Conservation (phyloP, 2,888 invertebrate species). For the Leptarthrus brevirostris region DNA sequence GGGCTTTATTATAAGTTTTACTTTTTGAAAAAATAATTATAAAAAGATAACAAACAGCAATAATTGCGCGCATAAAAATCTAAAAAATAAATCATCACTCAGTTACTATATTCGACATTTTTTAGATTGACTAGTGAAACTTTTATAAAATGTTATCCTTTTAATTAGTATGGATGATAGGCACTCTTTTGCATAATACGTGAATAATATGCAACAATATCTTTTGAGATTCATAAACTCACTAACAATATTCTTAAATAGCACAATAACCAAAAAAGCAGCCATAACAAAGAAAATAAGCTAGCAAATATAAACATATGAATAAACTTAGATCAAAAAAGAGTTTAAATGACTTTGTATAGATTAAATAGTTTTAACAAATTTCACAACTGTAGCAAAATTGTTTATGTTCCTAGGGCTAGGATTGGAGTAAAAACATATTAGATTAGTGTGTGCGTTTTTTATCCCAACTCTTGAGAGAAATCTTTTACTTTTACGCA, state of each 20-base stretch:
- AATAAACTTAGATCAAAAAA: neutral
- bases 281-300: slow-evolving; percentile 20
- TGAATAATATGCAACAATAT: slow-evolving; percentile 27
- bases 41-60: slow-evolving; percentile 40
- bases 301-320: slow-evolving; percentile 19
- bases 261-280: slow-evolving; percentile 9
- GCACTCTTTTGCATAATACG: slow-evolving; percentile 44
- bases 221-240: slow-evolving; percentile 4
- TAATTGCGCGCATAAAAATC: slow-evolving; percentile 47
- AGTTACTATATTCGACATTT: slow-evolving; percentile 43
- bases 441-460: slow-evolving; percentile 37
- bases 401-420: neutral
- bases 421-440: slow-evolving; percentile 17
- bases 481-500: slow-evolving; percentile 56
- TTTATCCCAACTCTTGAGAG: neutral
- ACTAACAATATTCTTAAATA: slow-evolving; percentile 1
- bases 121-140: slow-evolving; percentile 40
- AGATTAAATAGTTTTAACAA: neutral
- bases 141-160: slow-evolving; percentile 22
- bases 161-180: slow-evolving; percentile 41
- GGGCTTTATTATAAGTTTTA: slow-evolving; percentile 26
- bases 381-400: neutral
- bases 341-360: neutral
- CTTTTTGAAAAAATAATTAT: slow-evolving; percentile 37
- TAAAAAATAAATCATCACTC: slow-evolving; percentile 42